These are phyloP conservation scores for Aphelenchoides fujianensis DNA, from an alignment of 1,140 invertebrate genomes.

Conservation along the genomic window DNA sequence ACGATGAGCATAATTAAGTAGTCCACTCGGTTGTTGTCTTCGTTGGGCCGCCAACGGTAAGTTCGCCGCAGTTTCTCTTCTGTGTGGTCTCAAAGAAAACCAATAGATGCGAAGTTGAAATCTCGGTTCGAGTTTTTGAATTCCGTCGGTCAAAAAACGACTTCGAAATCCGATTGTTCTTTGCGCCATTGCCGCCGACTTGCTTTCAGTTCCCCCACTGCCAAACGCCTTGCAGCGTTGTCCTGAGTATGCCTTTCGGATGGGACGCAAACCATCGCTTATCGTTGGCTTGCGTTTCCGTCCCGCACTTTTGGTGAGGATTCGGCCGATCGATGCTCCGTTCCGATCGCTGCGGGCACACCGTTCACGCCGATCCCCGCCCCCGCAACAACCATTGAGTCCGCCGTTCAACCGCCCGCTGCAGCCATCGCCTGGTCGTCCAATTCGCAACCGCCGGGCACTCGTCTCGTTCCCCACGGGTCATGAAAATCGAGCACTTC, in stretches of 20 bases:
- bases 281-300: conserved; percentile 23
- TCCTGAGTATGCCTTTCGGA: neutral
- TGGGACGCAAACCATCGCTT: conserved; percentile 2
- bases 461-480: conserved; percentile 16
- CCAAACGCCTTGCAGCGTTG: neutral
- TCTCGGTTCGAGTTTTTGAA: neutral
- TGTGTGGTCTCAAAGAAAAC: too few species aligned
- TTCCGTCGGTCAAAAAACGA: neutral
- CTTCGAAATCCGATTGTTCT: neutral
- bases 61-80: too few species aligned
- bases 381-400: neutral
- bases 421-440: too few species aligned
- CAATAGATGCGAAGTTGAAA: neutral
- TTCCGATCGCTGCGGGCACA: neutral
- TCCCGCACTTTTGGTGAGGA: conserved; percentile 7
- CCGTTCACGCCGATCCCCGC: neutral
- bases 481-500: conserved; percentile 34
- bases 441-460: neutral
- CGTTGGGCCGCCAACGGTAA: neutral
- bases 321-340: neutral
- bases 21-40: neutral
- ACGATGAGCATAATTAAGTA: neutral
- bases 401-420: too few species aligned
- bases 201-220: neutral
- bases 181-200: too few species aligned